phyloP scores from a whole-genome alignment of 2,797 vertebrate genomes.

The Clamator glandarius region DNA sequence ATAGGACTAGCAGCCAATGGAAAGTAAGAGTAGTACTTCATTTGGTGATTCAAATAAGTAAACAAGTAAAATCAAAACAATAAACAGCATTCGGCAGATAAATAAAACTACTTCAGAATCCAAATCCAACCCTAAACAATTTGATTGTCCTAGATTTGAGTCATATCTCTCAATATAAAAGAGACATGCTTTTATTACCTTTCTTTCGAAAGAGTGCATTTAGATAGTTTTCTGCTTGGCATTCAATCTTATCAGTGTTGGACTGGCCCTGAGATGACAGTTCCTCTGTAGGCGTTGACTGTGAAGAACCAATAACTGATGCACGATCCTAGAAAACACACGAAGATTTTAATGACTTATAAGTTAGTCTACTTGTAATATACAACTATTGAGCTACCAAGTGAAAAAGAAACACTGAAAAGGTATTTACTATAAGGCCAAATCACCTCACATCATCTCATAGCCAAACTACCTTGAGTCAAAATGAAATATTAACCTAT shows the following conservation, averaged over 20 bases:
- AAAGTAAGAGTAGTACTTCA: background rate
- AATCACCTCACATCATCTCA: background rate
- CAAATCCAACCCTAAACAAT: background rate
- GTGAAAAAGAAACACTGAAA: background rate
- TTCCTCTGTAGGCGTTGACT: slow-evolving; percentile 93
- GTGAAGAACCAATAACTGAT: slow-evolving; percentile 86
- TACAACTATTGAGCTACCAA: background rate
- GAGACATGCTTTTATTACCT: slow-evolving; percentile 80
- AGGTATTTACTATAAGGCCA: background rate
- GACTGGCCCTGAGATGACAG: slow-evolving; percentile 93
- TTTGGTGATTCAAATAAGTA: background rate
- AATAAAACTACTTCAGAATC: background rate
- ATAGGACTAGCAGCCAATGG: background rate
- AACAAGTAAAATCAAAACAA: background rate
- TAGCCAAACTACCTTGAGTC: background rate
- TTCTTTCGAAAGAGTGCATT: slow-evolving; percentile 98
- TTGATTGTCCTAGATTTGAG: background rate
- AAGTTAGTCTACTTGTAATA: background rate
- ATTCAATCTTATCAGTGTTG: slow-evolving; percentile 95
- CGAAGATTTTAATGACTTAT: background rate
- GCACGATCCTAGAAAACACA: slow-evolving; percentile 85
- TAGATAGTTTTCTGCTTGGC: slow-evolving; percentile 96
- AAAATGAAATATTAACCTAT: background rate
- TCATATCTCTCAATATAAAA: background rate
- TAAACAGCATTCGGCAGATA: background rate